A percentile compares a stretch with the other conserved stretches of the same genome.
These are phyloP conservation scores for Drepana arcuata DNA, from an alignment of 1,140 invertebrate species.

Conservation along the genomic window DNA sequence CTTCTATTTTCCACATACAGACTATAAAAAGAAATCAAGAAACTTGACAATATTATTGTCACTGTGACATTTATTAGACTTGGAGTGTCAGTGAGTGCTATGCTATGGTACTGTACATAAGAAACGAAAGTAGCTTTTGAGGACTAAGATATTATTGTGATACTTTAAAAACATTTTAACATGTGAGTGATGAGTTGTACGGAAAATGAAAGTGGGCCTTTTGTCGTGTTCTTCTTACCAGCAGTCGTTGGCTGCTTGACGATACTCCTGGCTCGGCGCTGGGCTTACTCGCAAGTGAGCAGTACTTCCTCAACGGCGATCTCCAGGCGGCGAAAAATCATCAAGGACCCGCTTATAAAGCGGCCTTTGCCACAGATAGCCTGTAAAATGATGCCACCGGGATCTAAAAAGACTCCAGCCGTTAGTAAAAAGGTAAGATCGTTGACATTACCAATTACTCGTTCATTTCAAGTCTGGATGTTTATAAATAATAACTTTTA, in stretches of 20 bases:
- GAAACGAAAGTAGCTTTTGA: too few species aligned
- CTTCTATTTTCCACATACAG: too few species aligned
- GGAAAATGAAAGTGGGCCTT: conserved; percentile 70
- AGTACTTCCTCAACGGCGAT: conserved; percentile 59
- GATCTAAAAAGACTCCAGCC: conserved; percentile 39
- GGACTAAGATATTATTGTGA: conserved; percentile 51
- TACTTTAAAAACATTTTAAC: conserved; percentile 44
- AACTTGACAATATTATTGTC: too few species aligned
- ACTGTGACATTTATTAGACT: too few species aligned
- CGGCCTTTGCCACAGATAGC: conserved; percentile 48
- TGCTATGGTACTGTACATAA: too few species aligned
- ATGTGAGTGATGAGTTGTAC: conserved; percentile 73
- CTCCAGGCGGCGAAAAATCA: conserved; percentile 64
- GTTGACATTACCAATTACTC: too few species aligned
- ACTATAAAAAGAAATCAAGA: too few species aligned
- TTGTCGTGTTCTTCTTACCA: conserved; percentile 70
- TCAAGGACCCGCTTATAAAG: conserved; percentile 63
- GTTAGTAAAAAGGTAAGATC: conserved; percentile 42
- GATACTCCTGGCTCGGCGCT: conserved; percentile 62
- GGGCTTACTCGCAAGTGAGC: conserved; percentile 59
- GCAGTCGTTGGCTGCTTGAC: conserved; percentile 66
- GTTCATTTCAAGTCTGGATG: too few species aligned
- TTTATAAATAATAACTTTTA: too few species aligned
- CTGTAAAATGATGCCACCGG: conserved; percentile 54
- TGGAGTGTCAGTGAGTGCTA: too few species aligned